Base-by-base conservation (phyloP, 2,888 invertebrate genomes). In the Lingula anatina region DNA sequence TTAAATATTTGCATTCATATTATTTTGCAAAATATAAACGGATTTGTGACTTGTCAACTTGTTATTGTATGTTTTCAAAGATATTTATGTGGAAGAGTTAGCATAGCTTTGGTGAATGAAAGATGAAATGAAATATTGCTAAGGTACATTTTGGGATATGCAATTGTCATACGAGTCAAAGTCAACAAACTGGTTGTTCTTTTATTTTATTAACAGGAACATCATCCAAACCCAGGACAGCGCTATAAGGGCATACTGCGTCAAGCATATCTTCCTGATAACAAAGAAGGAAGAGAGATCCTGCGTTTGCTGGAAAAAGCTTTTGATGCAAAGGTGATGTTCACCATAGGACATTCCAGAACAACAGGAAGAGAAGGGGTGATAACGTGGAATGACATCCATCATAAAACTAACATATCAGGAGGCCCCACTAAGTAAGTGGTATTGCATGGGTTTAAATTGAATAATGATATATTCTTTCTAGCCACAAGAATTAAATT, bases 331-430 rank as follows among this genome's bases (percentile, higher is more conserved):
- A 49, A 61, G n/a, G 44, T 71, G 31, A 53, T 63, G 4, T 71
- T 71, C 45, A 70, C 70, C 1, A 57, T 71, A 26, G 69, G 71
- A 3, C 55, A 55, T 12, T 71, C 71, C 3, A 44, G 53, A 5
- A 71, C 68, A 4, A 64, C 66, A 7, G 71, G 70, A 15, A 50
- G 46, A 18, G 53, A 59, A 25, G 58, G 59, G 42, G 60, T 61
- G 3, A 57, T 71, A 27, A 62, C 63, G 1, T 71, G 70, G 71
- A 70, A 71, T 49, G 70, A 71, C 44, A 64, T 71, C 35, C 70
- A 71, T 44, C 71, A 71, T 54, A 71, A 71, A 54, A 71, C 70
- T 24, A 62, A 48, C 37, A 49, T 56, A 4, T 18, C 42, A 31
- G 70, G 71, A 9, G 69, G 69, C 3, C 53, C 65, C 7, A 47